These are phyloP conservation scores for Melanotaenia duboulayi DNA, from an alignment of 2,113 vertebrate genomes.

Conservation along the genomic window DNA sequence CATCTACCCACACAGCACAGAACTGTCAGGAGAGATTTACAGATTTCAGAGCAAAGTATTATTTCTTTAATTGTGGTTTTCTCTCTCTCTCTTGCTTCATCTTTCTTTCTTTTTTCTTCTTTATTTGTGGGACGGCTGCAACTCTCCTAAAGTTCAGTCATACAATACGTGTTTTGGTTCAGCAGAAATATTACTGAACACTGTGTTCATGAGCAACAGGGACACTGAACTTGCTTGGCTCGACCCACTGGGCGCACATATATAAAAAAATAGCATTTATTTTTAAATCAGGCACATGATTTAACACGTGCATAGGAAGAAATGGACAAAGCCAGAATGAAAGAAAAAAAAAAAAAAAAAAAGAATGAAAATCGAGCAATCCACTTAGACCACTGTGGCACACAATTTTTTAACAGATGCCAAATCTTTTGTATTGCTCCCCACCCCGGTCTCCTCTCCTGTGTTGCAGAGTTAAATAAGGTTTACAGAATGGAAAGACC, in stretches of 20 bases:
- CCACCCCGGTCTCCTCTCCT: conserved; percentile 43
- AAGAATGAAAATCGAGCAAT: conserved; percentile 69
- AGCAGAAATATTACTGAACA: not conserved
- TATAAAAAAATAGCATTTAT: conserved; percentile 57
- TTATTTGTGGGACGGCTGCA: not conserved
- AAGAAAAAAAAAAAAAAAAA: conserved; percentile 3
- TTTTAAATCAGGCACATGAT: conserved; percentile 61
- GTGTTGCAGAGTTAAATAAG: conserved; percentile 78
- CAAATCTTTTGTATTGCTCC: conserved; percentile 71
- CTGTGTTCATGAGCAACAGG: not conserved
- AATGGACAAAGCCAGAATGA: not conserved
- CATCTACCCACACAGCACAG: not conserved
- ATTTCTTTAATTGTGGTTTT: conserved; percentile 1
- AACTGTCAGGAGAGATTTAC: conserved; percentile 37
- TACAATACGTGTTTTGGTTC: not conserved
- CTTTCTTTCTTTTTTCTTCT: conserved; percentile 1
- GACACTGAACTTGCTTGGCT: conserved; percentile 1
- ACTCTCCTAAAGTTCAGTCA: not conserved
- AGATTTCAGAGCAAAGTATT: conserved; percentile 15
- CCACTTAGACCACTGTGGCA: conserved; percentile 67
- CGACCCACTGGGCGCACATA: conserved; percentile 56
- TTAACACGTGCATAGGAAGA: conserved; percentile 50
- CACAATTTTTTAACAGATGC: conserved; percentile 75
- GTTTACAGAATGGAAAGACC: conserved; percentile 81
- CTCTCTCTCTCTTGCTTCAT: not conserved